Evolutionary conservation across 2,113 vertebrate genomes (phyloP), one percentile per base, ranked within the genome.

Genomic region (Morone chrysops): DNA sequence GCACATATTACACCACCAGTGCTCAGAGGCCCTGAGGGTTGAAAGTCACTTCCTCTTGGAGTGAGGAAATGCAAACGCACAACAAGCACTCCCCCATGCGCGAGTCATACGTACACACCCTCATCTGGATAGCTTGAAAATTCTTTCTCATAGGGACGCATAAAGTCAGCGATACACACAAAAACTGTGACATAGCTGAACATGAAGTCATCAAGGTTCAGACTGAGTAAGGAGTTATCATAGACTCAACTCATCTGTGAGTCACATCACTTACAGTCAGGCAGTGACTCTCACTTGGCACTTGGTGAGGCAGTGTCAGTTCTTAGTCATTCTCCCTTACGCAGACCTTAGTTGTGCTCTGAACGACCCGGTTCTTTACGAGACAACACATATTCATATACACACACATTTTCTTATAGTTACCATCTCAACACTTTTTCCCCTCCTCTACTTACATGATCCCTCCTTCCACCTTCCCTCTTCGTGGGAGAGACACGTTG

Each of bases 191-290:
- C 73, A 69, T 59, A 7, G 61, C 40, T 66, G 48, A 67, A 17
- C 6, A 17, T 43, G 22, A 48, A 86, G 54, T 89, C 85, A 82
- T 45, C 54, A 22, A 73, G 75, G 61, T 87, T 83, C 5, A 43
- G 40, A 45, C 48, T 69, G 73, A 85, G 80, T 79, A 57, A 76
- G 9, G 45, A 75, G 74, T 72, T 83, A 75, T 67, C 71, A 73
- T 38, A 53, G 51, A 8, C 65, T 79, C 54, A 40, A 87, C 70
- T 91, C 82, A 88, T 66, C 53, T 57, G 73, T 93, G 91, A 94
- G 67, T 94, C 92, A 93, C 82, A 40, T 81, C 41, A 74, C 87
- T 93, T 93, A 89, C 91, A 76, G 92, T 89, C 80, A 92, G 81
- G 51, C 57, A 25, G 72, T 87, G 80, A 90, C 87, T 89, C 83